Evolutionary conservation across 2,113 vertebrate genomes (phyloP).

Genomic region (Coptodon bakossiorum): DNA sequence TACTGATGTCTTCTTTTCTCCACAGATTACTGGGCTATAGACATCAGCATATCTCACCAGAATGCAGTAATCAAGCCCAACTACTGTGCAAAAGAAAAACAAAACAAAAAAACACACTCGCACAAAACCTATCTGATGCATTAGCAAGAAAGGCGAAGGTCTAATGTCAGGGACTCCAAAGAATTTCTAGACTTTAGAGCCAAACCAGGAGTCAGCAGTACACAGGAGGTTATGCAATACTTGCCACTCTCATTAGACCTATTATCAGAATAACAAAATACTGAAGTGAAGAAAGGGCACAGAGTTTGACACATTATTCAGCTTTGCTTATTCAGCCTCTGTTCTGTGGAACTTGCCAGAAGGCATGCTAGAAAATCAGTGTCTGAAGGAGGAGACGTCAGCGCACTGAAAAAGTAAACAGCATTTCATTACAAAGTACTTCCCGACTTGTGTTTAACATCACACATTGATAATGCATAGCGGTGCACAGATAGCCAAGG

Average conservation of each 20-base stretch:
- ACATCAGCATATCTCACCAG: neutral
- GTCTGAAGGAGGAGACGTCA: neutral
- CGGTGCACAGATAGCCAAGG: neutral
- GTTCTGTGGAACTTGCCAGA: constrained; percentile 11
- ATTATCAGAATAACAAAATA: constrained; percentile 7
- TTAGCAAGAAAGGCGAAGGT: neutral
- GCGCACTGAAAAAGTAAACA: neutral
- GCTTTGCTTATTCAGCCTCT: constrained; percentile 21
- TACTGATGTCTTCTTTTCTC: neutral
- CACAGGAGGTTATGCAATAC: neutral
- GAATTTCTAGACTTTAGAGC: neutral
- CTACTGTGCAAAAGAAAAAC: neutral
- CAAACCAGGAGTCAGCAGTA: neutral
- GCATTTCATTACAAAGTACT: neutral
- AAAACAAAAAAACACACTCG: neutral
- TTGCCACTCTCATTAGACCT: neutral
- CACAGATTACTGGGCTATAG: neutral
- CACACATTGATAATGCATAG: neutral
- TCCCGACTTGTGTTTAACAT: neutral
- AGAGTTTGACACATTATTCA: constrained; percentile 29
- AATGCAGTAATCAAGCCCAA: neutral
- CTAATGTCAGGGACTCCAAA: neutral
- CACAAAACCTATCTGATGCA: neutral
- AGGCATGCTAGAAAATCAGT: constrained; percentile 18
- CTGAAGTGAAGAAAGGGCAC: neutral